A percentile compares a stretch with the other conserved stretches of the same genome.
These are phyloP conservation scores for Drosophila dunni DNA, from an alignment of 1,140 invertebrate species.

Conservation along the genomic window DNA sequence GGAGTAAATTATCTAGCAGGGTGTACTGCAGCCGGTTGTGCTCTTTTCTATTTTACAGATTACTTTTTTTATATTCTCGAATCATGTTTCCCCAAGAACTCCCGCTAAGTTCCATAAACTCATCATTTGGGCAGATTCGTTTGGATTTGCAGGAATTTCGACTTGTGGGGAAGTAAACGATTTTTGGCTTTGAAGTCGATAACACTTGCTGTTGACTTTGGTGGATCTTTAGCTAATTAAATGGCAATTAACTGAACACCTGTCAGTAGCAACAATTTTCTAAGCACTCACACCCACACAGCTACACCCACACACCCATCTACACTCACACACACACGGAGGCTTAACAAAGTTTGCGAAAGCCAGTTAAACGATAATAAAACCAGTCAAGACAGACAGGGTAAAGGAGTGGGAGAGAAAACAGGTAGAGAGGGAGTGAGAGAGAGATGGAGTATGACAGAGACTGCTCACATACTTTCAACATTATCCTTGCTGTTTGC, in stretches of 20 bases:
- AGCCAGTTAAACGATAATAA: slow-evolving; percentile 49
- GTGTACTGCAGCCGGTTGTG: too few relatives aligned
- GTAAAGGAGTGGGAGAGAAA: too few relatives aligned
- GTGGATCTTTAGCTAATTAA: slow-evolving; percentile 15
- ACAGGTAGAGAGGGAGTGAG: not conserved
- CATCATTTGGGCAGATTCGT: too few relatives aligned
- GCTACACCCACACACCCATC: slow-evolving; percentile 13
- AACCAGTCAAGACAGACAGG: slow-evolving; percentile 19
- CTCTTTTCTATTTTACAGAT: too few relatives aligned
- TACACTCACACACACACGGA: slow-evolving; percentile 3
- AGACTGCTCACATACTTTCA: not conserved
- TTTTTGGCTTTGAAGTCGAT: not conserved
- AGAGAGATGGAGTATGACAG: not conserved
- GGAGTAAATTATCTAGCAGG: too few relatives aligned
- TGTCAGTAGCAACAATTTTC: slow-evolving; percentile 12
- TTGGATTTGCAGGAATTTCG: too few relatives aligned
- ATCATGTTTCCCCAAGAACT: too few relatives aligned
- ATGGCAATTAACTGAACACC: slow-evolving; percentile 70
- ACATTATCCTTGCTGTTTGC: slow-evolving; percentile 46
- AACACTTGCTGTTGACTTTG: not conserved
- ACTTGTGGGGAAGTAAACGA: too few relatives aligned
- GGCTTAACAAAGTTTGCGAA: slow-evolving; percentile 33
- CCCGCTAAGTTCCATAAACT: too few relatives aligned
- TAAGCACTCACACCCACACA: not conserved
- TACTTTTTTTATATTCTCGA: too few relatives aligned